Evolutionary conservation across 2,113 vertebrate species (phyloP).

Genomic region (Thalassoma bifasciatum): DNA sequence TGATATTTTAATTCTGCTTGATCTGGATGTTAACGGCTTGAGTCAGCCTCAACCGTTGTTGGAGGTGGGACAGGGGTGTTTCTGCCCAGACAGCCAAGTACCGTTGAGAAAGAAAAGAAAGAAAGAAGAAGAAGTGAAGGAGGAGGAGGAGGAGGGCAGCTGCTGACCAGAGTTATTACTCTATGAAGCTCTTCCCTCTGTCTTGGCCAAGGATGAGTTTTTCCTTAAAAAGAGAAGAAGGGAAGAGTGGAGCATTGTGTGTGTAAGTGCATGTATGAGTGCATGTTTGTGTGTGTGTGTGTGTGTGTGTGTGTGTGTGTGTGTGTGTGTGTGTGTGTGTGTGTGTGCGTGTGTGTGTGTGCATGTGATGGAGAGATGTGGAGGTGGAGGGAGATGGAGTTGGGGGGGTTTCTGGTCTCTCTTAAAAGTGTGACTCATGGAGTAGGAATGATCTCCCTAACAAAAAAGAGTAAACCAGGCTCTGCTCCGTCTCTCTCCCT

Average conservation of each 20-base stretch:
- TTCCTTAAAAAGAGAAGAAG: conserved; percentile 79
- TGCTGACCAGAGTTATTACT: conserved; percentile 67
- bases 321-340: conserved; percentile 5
- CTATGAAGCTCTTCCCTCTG: conserved; percentile 41
- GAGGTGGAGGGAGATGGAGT: conserved; percentile 8
- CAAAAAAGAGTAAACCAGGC: conserved; percentile 57
- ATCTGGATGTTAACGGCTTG: neutral
- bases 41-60: neutral
- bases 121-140: conserved; percentile 3
- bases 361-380: conserved; percentile 45
- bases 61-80: conserved; percentile 22
- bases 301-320: conserved; percentile 8
- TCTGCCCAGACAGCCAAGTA: neutral
- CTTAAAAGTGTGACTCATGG: conserved; percentile 76
- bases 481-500: conserved; percentile 25
- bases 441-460: conserved; percentile 73
- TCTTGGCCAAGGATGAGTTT: conserved; percentile 62
- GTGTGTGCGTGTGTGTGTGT: conserved; percentile 7
- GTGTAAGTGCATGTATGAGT: conserved; percentile 10
- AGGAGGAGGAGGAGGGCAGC: conserved; percentile 41
- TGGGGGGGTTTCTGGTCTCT: conserved; percentile 64
- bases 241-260: conserved; percentile 31
- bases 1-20: conserved; percentile 1
- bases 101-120: conserved; percentile 18
- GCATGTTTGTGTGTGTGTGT: conserved; percentile 8